phyloP scores from a whole-genome alignment of 2,888 invertebrate genomes.

The Tipula confusa region DNA sequence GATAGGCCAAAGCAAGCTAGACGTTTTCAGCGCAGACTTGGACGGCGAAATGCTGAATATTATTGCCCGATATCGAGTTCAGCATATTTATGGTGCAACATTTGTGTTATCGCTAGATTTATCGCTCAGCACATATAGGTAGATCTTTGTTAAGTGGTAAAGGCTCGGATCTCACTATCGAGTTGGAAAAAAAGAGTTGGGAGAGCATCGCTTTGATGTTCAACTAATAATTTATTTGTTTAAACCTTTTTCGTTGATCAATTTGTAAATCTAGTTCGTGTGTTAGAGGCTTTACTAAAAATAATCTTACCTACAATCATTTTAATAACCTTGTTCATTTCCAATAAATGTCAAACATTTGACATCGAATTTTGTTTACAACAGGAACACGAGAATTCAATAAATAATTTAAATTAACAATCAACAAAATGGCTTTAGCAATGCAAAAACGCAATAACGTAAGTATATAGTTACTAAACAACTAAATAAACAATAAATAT shows the following conservation, averaged over 20 bases:
- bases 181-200: too few relatives aligned
- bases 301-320: background rate
- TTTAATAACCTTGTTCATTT: background rate
- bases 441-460: conserved; percentile 72
- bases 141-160: too few relatives aligned
- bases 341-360: background rate
- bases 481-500: background rate
- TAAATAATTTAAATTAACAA: too few relatives aligned
- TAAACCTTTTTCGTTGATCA: too few relatives aligned
- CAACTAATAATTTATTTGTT: too few relatives aligned
- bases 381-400: background rate
- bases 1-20: background rate
- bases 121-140: too few relatives aligned
- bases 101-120: too few relatives aligned
- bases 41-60: background rate
- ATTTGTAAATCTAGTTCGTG: too few relatives aligned
- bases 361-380: background rate
- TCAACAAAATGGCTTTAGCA: conserved; percentile 64
- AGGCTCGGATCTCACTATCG: too few relatives aligned
- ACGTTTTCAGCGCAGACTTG: background rate
- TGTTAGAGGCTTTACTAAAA: too few relatives aligned
- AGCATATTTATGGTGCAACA: too few relatives aligned
- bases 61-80: background rate
- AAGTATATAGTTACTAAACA: conserved; percentile 46
- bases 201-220: too few relatives aligned